Base-by-base conservation (phyloP, 1,140 invertebrate genomes). In the Batillaria attramentaria region DNA sequence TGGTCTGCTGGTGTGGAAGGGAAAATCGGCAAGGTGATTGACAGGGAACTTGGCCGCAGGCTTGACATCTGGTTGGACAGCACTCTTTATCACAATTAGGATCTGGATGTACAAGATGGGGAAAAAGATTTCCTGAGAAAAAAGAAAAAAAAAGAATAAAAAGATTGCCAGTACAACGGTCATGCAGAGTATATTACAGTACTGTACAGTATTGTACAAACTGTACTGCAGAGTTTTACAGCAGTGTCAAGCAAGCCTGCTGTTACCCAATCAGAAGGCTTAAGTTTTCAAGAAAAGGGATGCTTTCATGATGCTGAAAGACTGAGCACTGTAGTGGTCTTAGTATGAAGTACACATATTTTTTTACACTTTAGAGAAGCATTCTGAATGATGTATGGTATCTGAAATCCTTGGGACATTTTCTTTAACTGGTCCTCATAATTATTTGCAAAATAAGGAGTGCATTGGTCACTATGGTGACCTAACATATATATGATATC, bases 51-150 rank as follows among this genome's bases (percentile, higher is more conserved):
- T 13, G 54, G 85, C 73, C 2, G 76, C 65, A 43, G 85, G 81
- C 46, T 72, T 57, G 24, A 81, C 75, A 18, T 78, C 68, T 41
- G 81, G 79, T 68, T 81, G 81, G 8, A 73, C 70, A 3, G 81
- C 62, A 10, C 33, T 76, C 54, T 83, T 85, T 16, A 84, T 84
- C 76, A 87, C 54, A 16, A 83, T 79, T n/a, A 87, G 76, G 10
- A 87, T 81, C 0, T 37, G 62, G 39, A 86, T 76, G 75, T 86
- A 87, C 76, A 86, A 86, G 28, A 87, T 72, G n/a, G 87, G 87
- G 62, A 78, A 83, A 18, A 87, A 69, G 10, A 87, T 60, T 54
- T 87, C 87, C 87, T 87, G 82, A 54, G 84, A 83, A 42, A 16
- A 80, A 78, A 54, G 73, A 74, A 62, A 18, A 77, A 72, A 72